Evolutionary conservation across 1,140 invertebrate genomes (phyloP).

Genomic region (Anastrepha ludens): DNA sequence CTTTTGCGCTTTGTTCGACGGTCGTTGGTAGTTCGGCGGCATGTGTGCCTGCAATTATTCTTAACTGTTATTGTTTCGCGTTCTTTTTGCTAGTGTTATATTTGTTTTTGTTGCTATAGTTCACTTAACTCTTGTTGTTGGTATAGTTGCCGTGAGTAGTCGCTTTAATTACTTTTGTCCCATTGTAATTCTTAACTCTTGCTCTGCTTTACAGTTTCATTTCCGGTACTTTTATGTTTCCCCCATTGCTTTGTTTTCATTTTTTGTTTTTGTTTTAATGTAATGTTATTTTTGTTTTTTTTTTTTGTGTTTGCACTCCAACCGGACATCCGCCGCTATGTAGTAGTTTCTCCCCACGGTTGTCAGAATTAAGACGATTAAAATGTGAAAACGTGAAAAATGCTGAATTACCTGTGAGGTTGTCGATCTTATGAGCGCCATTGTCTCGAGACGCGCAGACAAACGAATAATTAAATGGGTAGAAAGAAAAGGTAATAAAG

Average conservation of each 20-base stretch:
- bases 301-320: not conserved
- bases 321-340: conserved; percentile 15
- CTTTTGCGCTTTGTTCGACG: not conserved
- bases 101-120: not conserved
- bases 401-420: conserved; percentile 35
- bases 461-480: too few species aligned
- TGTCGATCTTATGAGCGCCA: conserved; percentile 37
- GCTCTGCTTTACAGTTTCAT: conserved; percentile 40
- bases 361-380: conserved; percentile 18
- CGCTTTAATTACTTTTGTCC: conserved; percentile 45
- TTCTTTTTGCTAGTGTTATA: conserved; percentile 1
- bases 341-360: too few species aligned
- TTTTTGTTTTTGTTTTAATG: not conserved
- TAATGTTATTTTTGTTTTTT: not conserved
- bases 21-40: not conserved
- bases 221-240: not conserved
- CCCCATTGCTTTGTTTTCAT: not conserved
- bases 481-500: conserved; percentile 10
- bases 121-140: conserved; percentile 32
- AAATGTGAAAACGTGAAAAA: conserved; percentile 29
- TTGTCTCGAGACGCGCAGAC: not conserved
- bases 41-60: conserved; percentile 29
- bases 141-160: conserved; percentile 18
- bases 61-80: conserved; percentile 43
- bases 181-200: conserved; percentile 48